phyloP scores from a whole-genome alignment of 1,140 invertebrate genomes.

The Aradophagus sp. region DNA sequence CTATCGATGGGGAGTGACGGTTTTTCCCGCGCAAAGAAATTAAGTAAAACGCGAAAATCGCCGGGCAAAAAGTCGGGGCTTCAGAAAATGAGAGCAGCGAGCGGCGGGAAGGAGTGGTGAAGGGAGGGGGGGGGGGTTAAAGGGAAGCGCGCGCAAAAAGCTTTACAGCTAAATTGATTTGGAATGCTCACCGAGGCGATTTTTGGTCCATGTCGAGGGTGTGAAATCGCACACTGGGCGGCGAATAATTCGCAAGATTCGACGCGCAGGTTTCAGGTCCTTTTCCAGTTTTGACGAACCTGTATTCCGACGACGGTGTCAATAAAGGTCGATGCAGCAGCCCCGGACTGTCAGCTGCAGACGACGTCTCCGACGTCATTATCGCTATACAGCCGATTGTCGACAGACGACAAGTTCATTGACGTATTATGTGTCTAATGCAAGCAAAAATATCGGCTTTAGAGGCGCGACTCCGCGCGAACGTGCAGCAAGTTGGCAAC shows the following conservation, averaged over 20 bases:
- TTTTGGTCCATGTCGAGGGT: conserved; percentile 69
- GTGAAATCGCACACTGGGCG: conserved; percentile 65
- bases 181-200: conserved; percentile 63
- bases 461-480: too few species aligned
- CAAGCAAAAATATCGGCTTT: conserved; percentile 5
- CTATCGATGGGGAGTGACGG: too few species aligned
- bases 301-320: conserved; percentile 62
- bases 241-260: conserved; percentile 61
- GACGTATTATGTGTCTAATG: conserved; percentile 42
- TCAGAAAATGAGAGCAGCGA: too few species aligned
- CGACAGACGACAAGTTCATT: conserved; percentile 49
- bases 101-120: too few species aligned
- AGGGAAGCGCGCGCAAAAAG: conserved; percentile 3
- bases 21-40: conserved; percentile 18
- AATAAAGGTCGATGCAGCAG: conserved; percentile 67
- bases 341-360: conserved; percentile 68
- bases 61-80: conserved; percentile 12
- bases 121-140: too few species aligned
- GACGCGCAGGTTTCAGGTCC: conserved; percentile 47
- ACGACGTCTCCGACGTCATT: conserved; percentile 70
- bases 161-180: conserved; percentile 36
- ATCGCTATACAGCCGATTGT: conserved; percentile 58
- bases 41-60: conserved; percentile 27
- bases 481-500: too few species aligned
- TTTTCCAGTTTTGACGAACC: conserved; percentile 46